Base-by-base conservation (phyloP, 2,888 invertebrate species). In the Apotomis capreana region DNA sequence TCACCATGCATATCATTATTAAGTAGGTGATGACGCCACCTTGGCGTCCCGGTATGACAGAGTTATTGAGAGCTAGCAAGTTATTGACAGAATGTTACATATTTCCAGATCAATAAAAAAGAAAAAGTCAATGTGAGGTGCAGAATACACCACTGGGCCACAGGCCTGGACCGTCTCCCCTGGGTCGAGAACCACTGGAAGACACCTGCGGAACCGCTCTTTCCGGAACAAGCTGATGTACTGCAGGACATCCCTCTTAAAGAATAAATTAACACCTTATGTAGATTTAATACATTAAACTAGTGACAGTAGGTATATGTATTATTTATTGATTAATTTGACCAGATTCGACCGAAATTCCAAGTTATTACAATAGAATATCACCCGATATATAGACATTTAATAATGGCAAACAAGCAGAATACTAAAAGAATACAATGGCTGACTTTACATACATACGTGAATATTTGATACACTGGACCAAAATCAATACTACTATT, bases 101-200 rank as follows among this genome's bases (percentile, higher is more conserved):
- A 74, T 77, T 91, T 90, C 36, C 84, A 96, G 96, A 94, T 97
- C 72, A 97, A 97, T 81, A 95, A 96, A 64, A 91, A 86, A 60
- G 97, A 97, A 86, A 94, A 94, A 81, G 95, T 95, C 0, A 94
- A 95, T 75, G 95, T 98, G 0, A 94, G 96, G 75, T 97, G 97
- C 83, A 93, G 95, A 76, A 94, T 98, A 68, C 95, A 96, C 84
- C 98, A 98, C 83, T 96, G 96, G 96, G 95, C 95, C 70, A 95
- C 95, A 4, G 94, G 95, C 3, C 87, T 94, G 52, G 95, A 96
- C 4, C 91, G 95, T 71, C 81, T 96, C 37, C 91, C 89, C 1
- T 89, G 87, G 87, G 84, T 80, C 15, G 86, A 88, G 69, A 77
- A 93, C 40, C 94, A 94, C 81, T 96, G 95, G 95, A 94, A 92